Conservation (phyloP, 2,888 invertebrate genomes). For the Monoplex corrugatus region DNA sequence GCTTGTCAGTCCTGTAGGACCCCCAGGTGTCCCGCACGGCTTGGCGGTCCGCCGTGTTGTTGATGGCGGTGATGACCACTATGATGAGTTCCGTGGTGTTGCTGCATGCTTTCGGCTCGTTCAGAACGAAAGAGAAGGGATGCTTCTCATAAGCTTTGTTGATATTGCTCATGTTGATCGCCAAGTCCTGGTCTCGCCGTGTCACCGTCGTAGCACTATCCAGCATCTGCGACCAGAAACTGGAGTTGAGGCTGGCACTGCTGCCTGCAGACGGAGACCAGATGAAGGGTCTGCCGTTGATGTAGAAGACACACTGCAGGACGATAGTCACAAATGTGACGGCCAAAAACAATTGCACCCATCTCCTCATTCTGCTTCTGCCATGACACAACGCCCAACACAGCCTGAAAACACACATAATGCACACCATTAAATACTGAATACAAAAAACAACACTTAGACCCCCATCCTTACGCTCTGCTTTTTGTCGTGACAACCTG, state of each 20-base stretch:
- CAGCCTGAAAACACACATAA: conserved; percentile 10
- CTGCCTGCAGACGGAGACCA: not conserved
- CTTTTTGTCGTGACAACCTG: not conserved
- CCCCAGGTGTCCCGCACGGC: conserved; percentile 79
- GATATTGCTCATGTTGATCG: too few species aligned
- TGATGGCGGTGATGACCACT: conserved; percentile 71
- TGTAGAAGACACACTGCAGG: conserved; percentile 26
- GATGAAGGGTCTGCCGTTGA: not conserved
- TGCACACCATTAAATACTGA: conserved; percentile 15
- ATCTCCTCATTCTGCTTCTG: conserved; percentile 12
- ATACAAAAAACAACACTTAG: not conserved
- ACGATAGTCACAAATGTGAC: not conserved
- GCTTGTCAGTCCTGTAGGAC: conserved; percentile 59
- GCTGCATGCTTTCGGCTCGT: conserved; percentile 55
- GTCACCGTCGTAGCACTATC: not conserved
- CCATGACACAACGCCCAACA: not conserved
- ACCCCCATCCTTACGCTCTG: not conserved
- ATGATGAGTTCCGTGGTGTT: conserved; percentile 60
- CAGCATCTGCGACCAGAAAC: too few species aligned
- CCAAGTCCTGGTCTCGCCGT: too few species aligned
- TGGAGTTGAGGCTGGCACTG: too few species aligned
- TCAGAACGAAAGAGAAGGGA: conserved; percentile 54
- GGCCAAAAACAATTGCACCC: conserved; percentile 15
- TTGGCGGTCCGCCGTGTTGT: conserved; percentile 67
- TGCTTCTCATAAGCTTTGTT: too few species aligned